A percentile compares a stretch with the other conserved stretches of the same genome.
Conservation (phyloP, 2,113 vertebrate species). For the Platysternon megacephalum region DNA sequence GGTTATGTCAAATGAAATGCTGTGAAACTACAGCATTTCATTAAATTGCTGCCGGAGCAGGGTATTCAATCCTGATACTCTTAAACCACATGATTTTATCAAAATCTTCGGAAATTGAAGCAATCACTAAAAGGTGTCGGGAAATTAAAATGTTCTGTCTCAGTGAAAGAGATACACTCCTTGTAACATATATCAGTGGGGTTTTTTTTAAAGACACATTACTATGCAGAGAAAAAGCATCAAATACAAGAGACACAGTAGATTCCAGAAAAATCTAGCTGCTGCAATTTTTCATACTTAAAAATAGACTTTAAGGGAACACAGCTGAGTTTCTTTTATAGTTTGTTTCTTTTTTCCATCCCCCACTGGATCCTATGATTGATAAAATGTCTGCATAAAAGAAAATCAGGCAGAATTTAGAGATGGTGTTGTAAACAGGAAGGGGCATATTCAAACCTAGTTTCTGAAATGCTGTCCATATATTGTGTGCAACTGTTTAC, state of each 20-base stretch:
- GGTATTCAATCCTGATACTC: conserved; percentile 86
- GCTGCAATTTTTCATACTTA: conserved; percentile 79
- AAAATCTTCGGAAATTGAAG: conserved; percentile 97
- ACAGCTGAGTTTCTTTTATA: conserved; percentile 23
- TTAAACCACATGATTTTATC: conserved; percentile 91
- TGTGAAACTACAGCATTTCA: conserved; percentile 84
- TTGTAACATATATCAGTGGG: conserved; percentile 89
- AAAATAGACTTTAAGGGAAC: conserved; percentile 62
- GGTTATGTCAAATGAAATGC: conserved; percentile 86
- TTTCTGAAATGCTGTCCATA: background rate
- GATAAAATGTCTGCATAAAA: conserved; percentile 18
- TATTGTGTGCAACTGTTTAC: background rate
- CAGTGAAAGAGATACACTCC: conserved; percentile 87
- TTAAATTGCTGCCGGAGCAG: conserved; percentile 81
- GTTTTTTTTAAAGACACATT: conserved; percentile 84
- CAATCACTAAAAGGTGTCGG: conserved; percentile 93
- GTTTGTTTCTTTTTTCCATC: conserved; percentile 16
- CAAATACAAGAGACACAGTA: conserved; percentile 75
- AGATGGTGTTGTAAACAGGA: background rate
- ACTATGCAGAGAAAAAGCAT: conserved; percentile 84
- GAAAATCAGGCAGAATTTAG: conserved; percentile 48
- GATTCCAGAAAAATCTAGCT: conserved; percentile 78
- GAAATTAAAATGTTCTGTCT: conserved; percentile 94
- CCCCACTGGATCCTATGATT: conserved; percentile 17
- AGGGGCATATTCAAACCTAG: background rate